These are phyloP conservation scores for Meda fulgida DNA, from an alignment of 2,797 vertebrate species.

Conservation along the genomic window DNA sequence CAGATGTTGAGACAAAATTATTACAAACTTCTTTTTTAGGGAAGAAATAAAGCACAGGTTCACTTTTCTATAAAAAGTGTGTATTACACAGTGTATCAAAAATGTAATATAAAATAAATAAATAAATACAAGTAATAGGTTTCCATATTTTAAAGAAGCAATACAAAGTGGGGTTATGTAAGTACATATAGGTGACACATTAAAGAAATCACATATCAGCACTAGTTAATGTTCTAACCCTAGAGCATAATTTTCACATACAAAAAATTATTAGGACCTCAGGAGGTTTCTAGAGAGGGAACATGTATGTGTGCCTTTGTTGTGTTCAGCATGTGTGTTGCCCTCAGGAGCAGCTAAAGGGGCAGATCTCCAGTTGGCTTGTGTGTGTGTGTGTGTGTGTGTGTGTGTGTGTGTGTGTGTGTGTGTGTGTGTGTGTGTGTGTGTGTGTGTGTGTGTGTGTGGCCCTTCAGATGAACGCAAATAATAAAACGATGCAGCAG, in stretches of 20 bases:
- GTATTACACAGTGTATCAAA: neutral
- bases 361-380: constrained; percentile 8
- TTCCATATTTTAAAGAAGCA: neutral
- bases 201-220: neutral
- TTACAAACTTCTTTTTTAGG: neutral
- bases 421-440: neutral
- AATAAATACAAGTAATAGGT: neutral
- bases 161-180: neutral
- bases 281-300: constrained; percentile 79
- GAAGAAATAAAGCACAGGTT: neutral
- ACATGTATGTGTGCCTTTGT: constrained; percentile 7
- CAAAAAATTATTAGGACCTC: constrained; percentile 67
- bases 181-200: neutral
- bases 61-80: neutral
- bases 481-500: constrained; percentile 40
- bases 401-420: neutral
- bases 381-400: too few species aligned
- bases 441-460: constrained; percentile 7
- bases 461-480: neutral
- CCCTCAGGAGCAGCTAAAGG: constrained; percentile 15
- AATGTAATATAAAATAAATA: neutral
- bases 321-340: constrained; percentile 15
- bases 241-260: constrained; percentile 21
- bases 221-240: constrained; percentile 13
- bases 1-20: neutral